Evolutionary conservation across 2,888 invertebrate genomes (phyloP).

Genomic region (Drosophila imparisetae): DNA sequence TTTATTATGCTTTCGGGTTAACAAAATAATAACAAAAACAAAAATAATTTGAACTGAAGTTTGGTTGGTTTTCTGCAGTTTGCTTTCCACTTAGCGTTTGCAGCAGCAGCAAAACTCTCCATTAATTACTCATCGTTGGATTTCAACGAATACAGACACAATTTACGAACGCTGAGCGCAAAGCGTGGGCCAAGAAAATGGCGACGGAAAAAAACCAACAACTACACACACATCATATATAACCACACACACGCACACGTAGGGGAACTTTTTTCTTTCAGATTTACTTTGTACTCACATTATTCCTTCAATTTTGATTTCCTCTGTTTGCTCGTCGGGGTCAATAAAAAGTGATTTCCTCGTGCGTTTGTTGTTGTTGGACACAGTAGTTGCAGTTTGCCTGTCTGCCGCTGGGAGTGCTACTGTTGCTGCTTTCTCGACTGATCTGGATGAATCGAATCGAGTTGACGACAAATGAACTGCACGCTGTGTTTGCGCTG

Average conservation of each 20-base stretch:
- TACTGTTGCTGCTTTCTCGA: slow-evolving; percentile 45
- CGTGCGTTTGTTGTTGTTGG: slow-evolving; percentile 26
- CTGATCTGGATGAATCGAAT: slow-evolving; percentile 58
- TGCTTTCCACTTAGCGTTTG: slow-evolving; percentile 32
- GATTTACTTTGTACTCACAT: slow-evolving; percentile 76
- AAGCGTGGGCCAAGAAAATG: slow-evolving; percentile 70
- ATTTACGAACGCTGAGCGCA: slow-evolving; percentile 48
- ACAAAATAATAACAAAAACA: slow-evolving; percentile 8
- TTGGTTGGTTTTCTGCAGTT: slow-evolving; percentile 12
- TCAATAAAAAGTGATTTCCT: slow-evolving; percentile 71
- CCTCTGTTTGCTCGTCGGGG: slow-evolving; percentile 71
- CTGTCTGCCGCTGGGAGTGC: slow-evolving; percentile 55
- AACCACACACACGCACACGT: slow-evolving; percentile 9
- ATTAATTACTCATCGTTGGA: slow-evolving; percentile 72
- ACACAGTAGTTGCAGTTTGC: slow-evolving; percentile 51
- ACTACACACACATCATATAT: slow-evolving; percentile 7
- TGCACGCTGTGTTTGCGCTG: slow-evolving; percentile 57
- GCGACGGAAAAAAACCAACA: slow-evolving; percentile 69
- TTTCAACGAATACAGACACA: slow-evolving; percentile 62
- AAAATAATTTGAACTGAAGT: slow-evolving; percentile 21
- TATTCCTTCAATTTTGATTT: slow-evolving; percentile 76
- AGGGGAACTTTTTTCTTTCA: slow-evolving; percentile 7
- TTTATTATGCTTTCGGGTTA: slow-evolving; percentile 40
- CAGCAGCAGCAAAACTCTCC: slow-evolving; percentile 37
- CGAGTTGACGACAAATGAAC: slow-evolving; percentile 57